Evolutionary conservation across 2,797 vertebrate genomes (phyloP), one percentile per base, ranked within the genome.

Genomic region (Hipposideros larvatus): DNA sequence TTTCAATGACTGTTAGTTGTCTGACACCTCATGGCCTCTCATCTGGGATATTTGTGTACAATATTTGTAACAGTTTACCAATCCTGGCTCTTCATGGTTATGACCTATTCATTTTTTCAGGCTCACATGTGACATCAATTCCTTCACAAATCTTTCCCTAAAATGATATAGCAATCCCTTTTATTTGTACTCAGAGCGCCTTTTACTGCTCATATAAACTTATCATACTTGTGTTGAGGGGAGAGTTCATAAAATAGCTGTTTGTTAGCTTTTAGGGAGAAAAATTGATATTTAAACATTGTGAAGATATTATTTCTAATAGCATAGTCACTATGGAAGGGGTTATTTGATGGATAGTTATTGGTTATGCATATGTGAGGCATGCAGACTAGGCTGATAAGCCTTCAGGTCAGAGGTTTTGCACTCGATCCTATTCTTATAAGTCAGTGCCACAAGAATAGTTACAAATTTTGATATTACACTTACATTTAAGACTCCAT

Each of bases 101-200:
- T 73, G 9, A 11, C 43, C 10, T 79, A 65, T 87, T 95, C n/a
- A 79, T 94, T 83, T 84, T 96, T 87, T 28, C 21, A n/a, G 77
- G 48, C 71, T 92, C 19, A 82, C 11, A 0, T 79, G 8, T 85
- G 16, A 85, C 31, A 31, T 28, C 18, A 28, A 4, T 28, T 53
- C 7, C n/a, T 71, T 71, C 19, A 89, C 13, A 82, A 70, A 71
- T 88, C 48, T 15, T 88, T 84, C 24, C 31, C 53, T n/a, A 16
- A 78, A 65, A 82, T 24, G 4, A 22, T 61, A 53, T 66, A 65
- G 43, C 43, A 37, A 37, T 37, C 5, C 2, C 11, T 86, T 91
- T 73, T 53, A 77, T 73, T 86, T 87, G 34, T 46, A 78, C 26
- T 61, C 1, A 24, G 53, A 57, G 0, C 15, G 51, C 3, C 24